phyloP scores from a whole-genome alignment of 1,140 invertebrate genomes.

The Reticulitermes speratus region DNA sequence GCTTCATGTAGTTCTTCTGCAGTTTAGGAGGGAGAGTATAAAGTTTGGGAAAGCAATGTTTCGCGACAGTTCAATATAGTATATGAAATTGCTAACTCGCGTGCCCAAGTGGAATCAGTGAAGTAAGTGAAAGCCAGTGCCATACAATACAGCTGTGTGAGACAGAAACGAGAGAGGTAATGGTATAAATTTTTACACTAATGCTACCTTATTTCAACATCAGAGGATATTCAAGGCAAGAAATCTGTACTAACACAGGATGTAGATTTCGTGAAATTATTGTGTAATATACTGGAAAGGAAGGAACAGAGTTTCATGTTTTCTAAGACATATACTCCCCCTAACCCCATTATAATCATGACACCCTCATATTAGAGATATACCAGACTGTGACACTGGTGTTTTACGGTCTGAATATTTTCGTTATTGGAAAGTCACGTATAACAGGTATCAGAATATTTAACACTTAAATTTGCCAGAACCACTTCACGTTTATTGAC shows the following conservation, averaged over 20 bases:
- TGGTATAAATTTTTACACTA: slow-evolving; percentile 8
- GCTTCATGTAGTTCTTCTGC: neutral
- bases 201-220: neutral
- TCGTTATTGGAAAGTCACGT: too few species aligned
- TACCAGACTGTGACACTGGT: too few species aligned
- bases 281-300: too few species aligned
- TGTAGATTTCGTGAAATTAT: too few species aligned
- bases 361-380: too few species aligned
- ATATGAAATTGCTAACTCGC: neutral
- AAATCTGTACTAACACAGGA: neutral
- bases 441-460: too few species aligned
- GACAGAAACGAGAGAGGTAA: neutral
- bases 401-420: too few species aligned
- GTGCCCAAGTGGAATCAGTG: neutral
- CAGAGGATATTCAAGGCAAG: neutral
- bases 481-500: too few species aligned
- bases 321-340: too few species aligned
- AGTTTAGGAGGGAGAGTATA: neutral
- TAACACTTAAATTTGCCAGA: too few species aligned
- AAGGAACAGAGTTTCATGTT: too few species aligned
- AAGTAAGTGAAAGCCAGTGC: slow-evolving; percentile 1
- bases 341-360: too few species aligned
- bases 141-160: neutral
- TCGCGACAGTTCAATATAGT: neutral
- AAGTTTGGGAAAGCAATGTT: neutral